Evolutionary conservation across 2,888 invertebrate genomes (phyloP), one percentile per base, ranked within the genome.

Genomic region (Drosophila monieri): DNA sequence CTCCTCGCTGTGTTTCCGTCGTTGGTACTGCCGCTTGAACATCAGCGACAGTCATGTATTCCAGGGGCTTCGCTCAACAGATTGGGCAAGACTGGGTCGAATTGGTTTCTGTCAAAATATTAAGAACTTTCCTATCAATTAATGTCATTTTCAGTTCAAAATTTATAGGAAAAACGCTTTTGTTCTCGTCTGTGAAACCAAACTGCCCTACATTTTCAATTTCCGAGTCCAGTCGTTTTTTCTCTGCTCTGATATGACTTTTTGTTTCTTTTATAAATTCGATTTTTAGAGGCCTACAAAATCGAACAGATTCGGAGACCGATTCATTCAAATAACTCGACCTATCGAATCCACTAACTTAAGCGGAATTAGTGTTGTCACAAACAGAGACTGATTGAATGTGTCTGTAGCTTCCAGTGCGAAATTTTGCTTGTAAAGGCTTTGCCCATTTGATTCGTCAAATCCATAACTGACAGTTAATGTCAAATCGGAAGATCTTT

Each of bases 91-190:
- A 14, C 35, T 37, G 35, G 14, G 12, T 30, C 30, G 30, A 30
- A n/a, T 37, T 37, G n/a, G n/a, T 12, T 37, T 14, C 14, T 37
- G 12, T 37, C 37, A 47, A 47, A 48, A 30, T 30, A 30, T 9
- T 30, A 8, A 30, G 30, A 9, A 30, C 30, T 30, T 10, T 30
- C 6, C 47, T 30, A 6, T 30, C 15, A 47, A 48, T 32, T 32
- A 48, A 48, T 48, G 48, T 48, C 12, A 48, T 47, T 30, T 30
- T 47, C 27, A 47, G 47, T 47, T 27, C 10, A 30, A 30, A 30
- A 47, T 47, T 27, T 14, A 47, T 30, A 15, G 3, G 15, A 10
- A 47, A 27, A 47, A 47, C 27, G 27, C 27, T 30, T 15, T 46
- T 27, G 14, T 46, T 27, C 14, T 14, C 14, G n/a, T n/a, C 25